Evolutionary conservation across 2,888 invertebrate genomes (phyloP), one percentile per base, ranked within the genome.

Genomic region (Ceraclea dissimilis): DNA sequence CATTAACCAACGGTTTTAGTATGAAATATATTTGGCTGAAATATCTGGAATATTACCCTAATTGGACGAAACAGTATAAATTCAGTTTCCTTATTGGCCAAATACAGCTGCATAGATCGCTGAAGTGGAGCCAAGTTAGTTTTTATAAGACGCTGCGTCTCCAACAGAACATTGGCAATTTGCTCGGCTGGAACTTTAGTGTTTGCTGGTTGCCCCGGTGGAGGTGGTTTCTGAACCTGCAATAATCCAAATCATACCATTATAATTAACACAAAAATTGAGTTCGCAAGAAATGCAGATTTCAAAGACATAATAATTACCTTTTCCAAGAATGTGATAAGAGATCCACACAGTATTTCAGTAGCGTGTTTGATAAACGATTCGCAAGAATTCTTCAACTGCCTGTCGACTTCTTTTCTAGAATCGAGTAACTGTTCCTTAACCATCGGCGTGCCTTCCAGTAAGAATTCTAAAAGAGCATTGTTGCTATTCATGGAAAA

Each of bases 41-140:
- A n/a, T n/a, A n/a, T n/a, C n/a, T n/a, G 26, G 26, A 26, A 26
- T 26, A 5, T 69, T 68, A 90, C 91, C 73, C 91, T 86, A 50
- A 98, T 90, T 1, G 97, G 97, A 56, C 94, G 83, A 66, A 98
- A 95, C 10, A 99, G 79, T 66, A 99, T 97, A 65, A 93, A 92
- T 71, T 99, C 98, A 0, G 98, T 98, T 70, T 99, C 98, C 63
- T 88, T 84, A 71, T 97, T 98, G 13, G 97, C 93, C 53, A 99
- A 79, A 71, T 99, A 99, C 1, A 99, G 80, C 63, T 93, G 88
- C 93, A 98, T 94, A 13, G 91, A 89, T 2, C 89, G 81, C 68
- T 94, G 93, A 16, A 97, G 73, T 5, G 80, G 78, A 0, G 93
- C 88, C 33, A 96, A 78, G 63, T 87, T 85, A 0, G 83, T 78